A percentile compares a stretch with the other conserved stretches of the same genome.
Conservation (phyloP, 2,797 vertebrate genomes). For the Mergus octosetaceus region DNA sequence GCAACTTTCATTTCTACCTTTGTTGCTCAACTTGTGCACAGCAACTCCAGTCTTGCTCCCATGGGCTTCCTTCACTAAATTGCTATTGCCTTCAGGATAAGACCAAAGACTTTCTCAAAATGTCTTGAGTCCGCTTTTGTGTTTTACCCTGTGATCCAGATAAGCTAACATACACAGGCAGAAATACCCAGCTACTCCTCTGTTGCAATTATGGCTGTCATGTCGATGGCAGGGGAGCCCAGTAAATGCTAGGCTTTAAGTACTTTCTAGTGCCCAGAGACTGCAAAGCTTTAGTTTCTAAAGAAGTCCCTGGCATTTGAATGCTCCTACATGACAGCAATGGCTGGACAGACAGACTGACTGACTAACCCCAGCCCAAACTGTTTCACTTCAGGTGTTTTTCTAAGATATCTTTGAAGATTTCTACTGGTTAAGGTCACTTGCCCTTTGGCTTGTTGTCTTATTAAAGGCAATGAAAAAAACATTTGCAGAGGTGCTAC, state of each 20-base stretch:
- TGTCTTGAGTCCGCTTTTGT: background rate
- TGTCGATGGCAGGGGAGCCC: no score
- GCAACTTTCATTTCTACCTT: background rate
- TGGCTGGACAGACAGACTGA: background rate
- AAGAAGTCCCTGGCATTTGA: background rate
- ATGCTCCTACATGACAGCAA: background rate
- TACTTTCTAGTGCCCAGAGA: background rate
- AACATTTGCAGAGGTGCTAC: background rate
- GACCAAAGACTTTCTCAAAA: background rate
- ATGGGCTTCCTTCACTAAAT: background rate
- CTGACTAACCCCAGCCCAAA: background rate
- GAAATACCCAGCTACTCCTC: background rate
- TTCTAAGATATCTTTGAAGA: background rate
- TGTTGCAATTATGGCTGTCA: background rate
- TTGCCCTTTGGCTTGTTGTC: background rate
- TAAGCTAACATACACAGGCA: background rate
- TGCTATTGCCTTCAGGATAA: background rate
- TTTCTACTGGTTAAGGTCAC: slow-evolving; percentile 6
- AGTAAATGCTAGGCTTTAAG: background rate
- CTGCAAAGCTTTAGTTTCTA: background rate
- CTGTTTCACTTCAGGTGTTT: background rate
- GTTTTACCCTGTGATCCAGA: background rate
- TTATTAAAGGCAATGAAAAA: slow-evolving; percentile 12
- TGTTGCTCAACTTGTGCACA: rapidly evolving
- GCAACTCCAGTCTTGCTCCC: background rate